These are phyloP conservation scores for Clarias gariepinus DNA, from an alignment of 2,113 vertebrate species.

Conservation along the genomic window DNA sequence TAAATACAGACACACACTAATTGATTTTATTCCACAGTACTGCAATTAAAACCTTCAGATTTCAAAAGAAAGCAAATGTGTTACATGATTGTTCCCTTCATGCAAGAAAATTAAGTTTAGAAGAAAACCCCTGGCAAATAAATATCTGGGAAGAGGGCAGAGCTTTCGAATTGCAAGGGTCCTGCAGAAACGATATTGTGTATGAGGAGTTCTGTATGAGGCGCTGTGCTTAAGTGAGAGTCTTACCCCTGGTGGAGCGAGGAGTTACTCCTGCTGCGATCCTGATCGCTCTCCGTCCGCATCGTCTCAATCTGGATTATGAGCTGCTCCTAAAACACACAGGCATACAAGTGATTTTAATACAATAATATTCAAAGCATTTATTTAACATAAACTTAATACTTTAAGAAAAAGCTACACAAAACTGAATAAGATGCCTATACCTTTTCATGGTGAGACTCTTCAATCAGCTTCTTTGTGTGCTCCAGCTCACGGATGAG, in stretches of 20 bases:
- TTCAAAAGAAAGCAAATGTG: not conserved
- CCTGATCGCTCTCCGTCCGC: constrained; percentile 85
- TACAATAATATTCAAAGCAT: not conserved
- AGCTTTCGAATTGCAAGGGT: not conserved
- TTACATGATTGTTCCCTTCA: no score
- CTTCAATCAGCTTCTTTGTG: constrained; percentile 91
- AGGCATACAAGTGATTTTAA: not conserved
- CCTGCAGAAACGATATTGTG: not conserved
- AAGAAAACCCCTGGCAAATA: no score
- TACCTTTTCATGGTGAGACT: constrained; percentile 95
- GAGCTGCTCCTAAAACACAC: constrained; percentile 82
- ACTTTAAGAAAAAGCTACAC: not conserved
- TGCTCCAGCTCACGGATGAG: constrained; percentile 90
- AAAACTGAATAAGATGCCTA: not conserved
- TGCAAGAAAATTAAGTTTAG: no score
- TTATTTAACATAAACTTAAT: not conserved
- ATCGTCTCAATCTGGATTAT: constrained; percentile 85
- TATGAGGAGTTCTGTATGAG: not conserved
- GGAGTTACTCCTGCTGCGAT: constrained; percentile 79
- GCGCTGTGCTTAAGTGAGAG: constrained; percentile 49
- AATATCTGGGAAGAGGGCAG: no score
- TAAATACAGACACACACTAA: no score
- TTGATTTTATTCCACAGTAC: no score
- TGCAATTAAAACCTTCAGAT: not conserved
- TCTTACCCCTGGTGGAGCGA: constrained; percentile 83